Percentiles rank a stretch among this genome's conserved stretches.
phyloP scores from a whole-genome alignment of 2,113 vertebrate genomes.

The Ptyas mucosa region DNA sequence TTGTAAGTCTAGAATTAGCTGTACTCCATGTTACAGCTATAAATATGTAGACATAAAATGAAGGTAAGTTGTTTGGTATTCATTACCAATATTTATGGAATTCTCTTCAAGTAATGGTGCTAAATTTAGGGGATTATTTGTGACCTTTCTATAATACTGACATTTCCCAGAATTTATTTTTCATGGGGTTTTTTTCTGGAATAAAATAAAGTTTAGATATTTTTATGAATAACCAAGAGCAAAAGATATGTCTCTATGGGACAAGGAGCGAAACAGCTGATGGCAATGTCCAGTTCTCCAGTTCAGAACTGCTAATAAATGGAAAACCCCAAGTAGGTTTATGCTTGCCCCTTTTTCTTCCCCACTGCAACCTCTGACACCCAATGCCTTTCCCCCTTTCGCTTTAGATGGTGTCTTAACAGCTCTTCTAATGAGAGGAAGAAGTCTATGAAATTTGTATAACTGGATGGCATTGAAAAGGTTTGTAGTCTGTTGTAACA shows the following conservation, averaged over 20 bases:
- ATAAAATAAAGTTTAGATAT: not conserved
- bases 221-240: not conserved
- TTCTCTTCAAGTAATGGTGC: not conserved
- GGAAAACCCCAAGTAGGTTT: not conserved
- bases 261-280: not conserved
- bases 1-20: too few species aligned
- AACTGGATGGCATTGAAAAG: not conserved
- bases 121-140: not conserved
- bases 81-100: not conserved
- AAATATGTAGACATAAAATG: too few species aligned
- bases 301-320: not conserved
- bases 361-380: not conserved
- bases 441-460: not conserved
- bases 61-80: not conserved
- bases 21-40: too few species aligned
- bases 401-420: not conserved
- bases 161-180: not conserved
- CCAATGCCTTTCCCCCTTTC: not conserved
- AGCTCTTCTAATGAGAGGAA: not conserved
- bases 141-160: not conserved
- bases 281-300: not conserved
- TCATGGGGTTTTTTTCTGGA: not conserved
- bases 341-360: not conserved
- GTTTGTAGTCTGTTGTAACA: not conserved
- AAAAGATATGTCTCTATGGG: not conserved